A percentile compares a stretch with the other conserved stretches of the same genome.
Evolutionary conservation across 2,888 invertebrate genomes (phyloP).

Genomic region (Nasonovia ribisnigri): DNA sequence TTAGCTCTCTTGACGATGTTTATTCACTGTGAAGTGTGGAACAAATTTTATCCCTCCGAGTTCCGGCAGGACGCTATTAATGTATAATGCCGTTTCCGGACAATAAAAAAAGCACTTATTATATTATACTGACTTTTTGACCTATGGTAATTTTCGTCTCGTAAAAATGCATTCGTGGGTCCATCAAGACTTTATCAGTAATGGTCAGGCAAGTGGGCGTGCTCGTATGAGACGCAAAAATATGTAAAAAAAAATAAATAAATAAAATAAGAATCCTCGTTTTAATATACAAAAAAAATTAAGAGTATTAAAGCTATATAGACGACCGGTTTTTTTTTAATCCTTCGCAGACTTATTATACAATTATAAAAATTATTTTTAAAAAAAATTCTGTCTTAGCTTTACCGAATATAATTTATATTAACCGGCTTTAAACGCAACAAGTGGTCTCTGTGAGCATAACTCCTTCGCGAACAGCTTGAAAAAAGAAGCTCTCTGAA

Average conservation of each 20-base stretch:
- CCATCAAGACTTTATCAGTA: not conserved
- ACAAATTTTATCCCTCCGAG: not conserved
- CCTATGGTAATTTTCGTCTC: conserved; percentile 31
- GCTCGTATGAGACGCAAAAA: not conserved
- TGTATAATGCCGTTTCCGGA: not conserved
- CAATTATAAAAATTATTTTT: conserved; percentile 7
- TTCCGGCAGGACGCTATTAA: not conserved
- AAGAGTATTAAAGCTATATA: not conserved
- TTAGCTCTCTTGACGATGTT: not conserved
- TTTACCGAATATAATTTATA: conserved; percentile 5
- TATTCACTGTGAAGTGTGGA: not conserved
- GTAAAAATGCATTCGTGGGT: conserved; percentile 20
- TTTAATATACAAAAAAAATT: conserved; percentile 20
- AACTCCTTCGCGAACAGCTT: not conserved
- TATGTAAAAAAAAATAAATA: not conserved
- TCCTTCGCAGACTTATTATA: conserved; percentile 26
- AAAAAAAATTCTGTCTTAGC: not conserved
- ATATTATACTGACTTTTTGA: not conserved
- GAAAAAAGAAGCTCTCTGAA: conserved; percentile 17
- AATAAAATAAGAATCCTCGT: not conserved
- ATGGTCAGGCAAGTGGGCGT: not conserved
- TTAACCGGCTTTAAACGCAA: conserved; percentile 27
- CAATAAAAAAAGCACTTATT: conserved; percentile 11
- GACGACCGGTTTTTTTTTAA: conserved; percentile 33
- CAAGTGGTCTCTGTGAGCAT: not conserved